These are phyloP conservation scores for Machimus atricapillus DNA, from an alignment of 2,888 invertebrate species.

Conservation along the genomic window DNA sequence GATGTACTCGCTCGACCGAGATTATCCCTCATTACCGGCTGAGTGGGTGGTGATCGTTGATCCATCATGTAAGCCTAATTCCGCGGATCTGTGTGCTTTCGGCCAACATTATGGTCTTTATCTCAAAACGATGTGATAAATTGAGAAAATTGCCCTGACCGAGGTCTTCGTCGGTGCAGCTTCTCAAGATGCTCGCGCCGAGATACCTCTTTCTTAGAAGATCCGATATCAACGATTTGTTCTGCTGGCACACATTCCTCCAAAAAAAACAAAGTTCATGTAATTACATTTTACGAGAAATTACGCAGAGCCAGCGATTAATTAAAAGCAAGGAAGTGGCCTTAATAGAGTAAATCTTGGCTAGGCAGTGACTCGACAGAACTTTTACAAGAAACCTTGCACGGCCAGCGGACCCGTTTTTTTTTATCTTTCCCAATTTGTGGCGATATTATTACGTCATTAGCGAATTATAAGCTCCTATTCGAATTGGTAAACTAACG, in stretches of 20 bases:
- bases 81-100: neutral
- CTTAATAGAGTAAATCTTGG: neutral
- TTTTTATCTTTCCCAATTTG: neutral
- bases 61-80: conserved; percentile 5
- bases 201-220: neutral
- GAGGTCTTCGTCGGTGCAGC: neutral
- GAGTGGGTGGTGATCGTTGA: conserved; percentile 24
- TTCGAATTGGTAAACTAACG: neutral
- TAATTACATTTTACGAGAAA: conserved; percentile 12
- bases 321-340: neutral
- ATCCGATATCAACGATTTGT: conserved; percentile 3
- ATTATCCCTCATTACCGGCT: conserved; percentile 5
- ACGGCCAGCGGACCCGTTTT: neutral
- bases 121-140: conserved; percentile 21
- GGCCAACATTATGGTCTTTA: conserved; percentile 1
- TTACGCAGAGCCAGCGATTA: neutral
- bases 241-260: conserved; percentile 28
- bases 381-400: neutral
- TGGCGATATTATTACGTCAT: neutral
- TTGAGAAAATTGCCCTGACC: neutral
- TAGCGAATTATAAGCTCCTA: neutral
- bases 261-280: neutral
- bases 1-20: conserved; percentile 3
- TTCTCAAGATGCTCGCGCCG: neutral
- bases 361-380: neutral